phyloP scores from a whole-genome alignment of 2,888 invertebrate genomes.

The Drosophila rubida region DNA sequence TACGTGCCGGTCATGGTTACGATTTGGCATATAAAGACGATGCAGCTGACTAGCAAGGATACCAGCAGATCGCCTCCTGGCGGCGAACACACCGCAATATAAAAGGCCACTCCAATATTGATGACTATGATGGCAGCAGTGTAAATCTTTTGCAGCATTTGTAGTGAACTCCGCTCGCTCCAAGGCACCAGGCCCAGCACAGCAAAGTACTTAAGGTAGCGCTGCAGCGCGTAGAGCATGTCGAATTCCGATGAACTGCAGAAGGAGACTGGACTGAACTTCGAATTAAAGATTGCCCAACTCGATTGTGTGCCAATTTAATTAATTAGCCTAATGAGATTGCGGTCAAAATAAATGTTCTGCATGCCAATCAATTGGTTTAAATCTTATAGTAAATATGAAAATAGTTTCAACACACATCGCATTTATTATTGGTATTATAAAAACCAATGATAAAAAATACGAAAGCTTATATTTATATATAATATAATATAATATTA shows the following conservation, averaged over 20 bases:
- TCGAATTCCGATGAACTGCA: background rate
- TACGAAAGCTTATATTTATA: too few relatives aligned
- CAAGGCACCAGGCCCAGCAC: slow-evolving; percentile 75
- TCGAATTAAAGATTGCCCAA: slow-evolving; percentile 1
- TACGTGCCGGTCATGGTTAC: slow-evolving; percentile 45
- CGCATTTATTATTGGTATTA: too few relatives aligned
- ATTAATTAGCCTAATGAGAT: slow-evolving; percentile 39
- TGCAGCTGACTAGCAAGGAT: slow-evolving; percentile 64
- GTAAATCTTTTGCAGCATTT: slow-evolving; percentile 62
- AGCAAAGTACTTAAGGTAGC: slow-evolving; percentile 67
- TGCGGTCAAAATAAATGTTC: background rate
- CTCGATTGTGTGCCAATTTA: slow-evolving; percentile 28
- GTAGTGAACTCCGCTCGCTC: slow-evolving; percentile 27
- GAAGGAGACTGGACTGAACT: slow-evolving; percentile 6
- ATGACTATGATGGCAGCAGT: slow-evolving; percentile 50
- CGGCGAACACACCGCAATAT: slow-evolving; percentile 35
- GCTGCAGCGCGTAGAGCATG: slow-evolving; percentile 67
- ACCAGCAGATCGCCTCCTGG: slow-evolving; percentile 46
- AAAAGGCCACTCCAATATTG: slow-evolving; percentile 45
- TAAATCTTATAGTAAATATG: background rate
- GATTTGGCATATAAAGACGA: slow-evolving; percentile 64
- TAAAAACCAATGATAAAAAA: too few relatives aligned
- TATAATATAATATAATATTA: too few relatives aligned
- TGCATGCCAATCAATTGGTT: background rate
- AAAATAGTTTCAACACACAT: too few relatives aligned